A percentile compares a stretch with the other conserved stretches of the same genome.
Conservation (phyloP, 2,888 invertebrate species). For the Stenolophus ochropezus region DNA sequence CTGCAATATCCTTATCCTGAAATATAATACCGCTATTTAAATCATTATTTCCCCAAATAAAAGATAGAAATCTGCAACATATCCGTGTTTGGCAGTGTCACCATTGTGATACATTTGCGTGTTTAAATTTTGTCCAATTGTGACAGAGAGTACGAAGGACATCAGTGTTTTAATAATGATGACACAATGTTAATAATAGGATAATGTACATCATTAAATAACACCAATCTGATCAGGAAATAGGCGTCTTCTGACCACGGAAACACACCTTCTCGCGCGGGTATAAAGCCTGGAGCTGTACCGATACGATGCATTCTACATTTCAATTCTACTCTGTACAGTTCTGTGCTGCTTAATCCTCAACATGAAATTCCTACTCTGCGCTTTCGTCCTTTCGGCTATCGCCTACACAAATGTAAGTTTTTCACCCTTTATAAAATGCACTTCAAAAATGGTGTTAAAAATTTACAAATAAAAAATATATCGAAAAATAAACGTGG, state of each 20-base stretch:
- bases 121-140: slow-evolving; percentile 31
- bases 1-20: slow-evolving; percentile 1
- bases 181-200: slow-evolving; percentile 46
- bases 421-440: neutral
- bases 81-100: neutral
- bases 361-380: slow-evolving; percentile 28
- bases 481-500: too few species aligned
- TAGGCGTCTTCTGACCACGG: slow-evolving; percentile 29
- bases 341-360: neutral
- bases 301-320: neutral
- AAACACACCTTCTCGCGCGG: slow-evolving; percentile 13
- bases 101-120: slow-evolving; percentile 40
- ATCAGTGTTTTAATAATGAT: slow-evolving; percentile 40
- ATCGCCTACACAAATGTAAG: slow-evolving; percentile 27
- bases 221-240: slow-evolving; percentile 47
- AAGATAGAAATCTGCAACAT: slow-evolving; percentile 14
- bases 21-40: neutral
- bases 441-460: neutral
- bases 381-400: neutral
- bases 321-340: neutral
- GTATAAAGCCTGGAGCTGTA: neutral
- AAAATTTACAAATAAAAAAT: neutral
- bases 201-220: slow-evolving; percentile 46
- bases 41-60: neutral
- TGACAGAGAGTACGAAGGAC: slow-evolving; percentile 13